Evolutionary conservation across 2,113 vertebrate species (phyloP).

Genomic region (Myiopsitta monachus): DNA sequence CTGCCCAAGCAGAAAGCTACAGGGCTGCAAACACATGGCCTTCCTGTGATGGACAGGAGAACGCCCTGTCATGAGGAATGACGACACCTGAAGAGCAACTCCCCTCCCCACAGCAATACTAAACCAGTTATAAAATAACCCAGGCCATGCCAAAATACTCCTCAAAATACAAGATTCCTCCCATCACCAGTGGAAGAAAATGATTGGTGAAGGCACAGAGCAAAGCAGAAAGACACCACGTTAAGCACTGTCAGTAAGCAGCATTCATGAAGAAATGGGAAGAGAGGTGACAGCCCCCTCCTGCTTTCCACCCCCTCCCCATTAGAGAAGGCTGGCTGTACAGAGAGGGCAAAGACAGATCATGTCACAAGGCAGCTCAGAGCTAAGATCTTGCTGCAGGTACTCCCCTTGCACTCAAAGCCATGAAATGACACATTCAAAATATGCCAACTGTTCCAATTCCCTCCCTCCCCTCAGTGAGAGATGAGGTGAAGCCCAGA

Average conservation of each 20-base stretch:
- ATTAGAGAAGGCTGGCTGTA: background rate
- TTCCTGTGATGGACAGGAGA: background rate
- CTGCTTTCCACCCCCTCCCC: background rate
- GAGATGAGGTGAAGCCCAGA: background rate
- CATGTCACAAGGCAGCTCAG: background rate
- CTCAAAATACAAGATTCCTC: background rate
- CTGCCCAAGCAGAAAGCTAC: background rate
- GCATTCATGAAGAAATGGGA: background rate
- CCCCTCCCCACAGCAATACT: fast-evolving
- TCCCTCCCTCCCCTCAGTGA: background rate
- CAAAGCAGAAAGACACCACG: background rate
- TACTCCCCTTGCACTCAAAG: background rate
- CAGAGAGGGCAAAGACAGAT: background rate
- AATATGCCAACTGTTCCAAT: background rate
- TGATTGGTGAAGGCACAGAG: background rate
- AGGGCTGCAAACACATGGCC: background rate
- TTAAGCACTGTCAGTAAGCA: background rate
- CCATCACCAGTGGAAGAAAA: background rate
- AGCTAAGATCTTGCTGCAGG: background rate
- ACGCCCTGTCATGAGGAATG: background rate
- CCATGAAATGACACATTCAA: background rate
- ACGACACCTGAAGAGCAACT: background rate
- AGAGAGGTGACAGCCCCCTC: background rate
- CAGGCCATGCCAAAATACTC: background rate
- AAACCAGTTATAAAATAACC: background rate